Evolutionary conservation across 1,140 invertebrate species (phyloP).

Genomic region (Leptonema lineaticorne): DNA sequence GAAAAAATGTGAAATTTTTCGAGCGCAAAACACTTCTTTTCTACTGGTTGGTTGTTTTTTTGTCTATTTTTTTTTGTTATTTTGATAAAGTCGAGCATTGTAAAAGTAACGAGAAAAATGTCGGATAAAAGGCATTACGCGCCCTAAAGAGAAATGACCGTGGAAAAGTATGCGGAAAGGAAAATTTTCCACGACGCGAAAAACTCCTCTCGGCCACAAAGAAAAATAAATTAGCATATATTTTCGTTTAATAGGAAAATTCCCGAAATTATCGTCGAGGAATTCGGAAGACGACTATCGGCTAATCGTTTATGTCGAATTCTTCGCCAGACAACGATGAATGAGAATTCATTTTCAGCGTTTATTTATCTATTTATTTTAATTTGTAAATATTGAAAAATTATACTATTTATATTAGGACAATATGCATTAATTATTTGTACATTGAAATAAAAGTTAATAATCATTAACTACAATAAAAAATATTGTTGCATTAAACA

Average conservation of each 20-base stretch:
- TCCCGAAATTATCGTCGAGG: not conserved
- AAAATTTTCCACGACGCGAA: not conserved
- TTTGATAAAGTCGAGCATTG: not conserved
- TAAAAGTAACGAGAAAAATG: not conserved
- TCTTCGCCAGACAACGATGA: not conserved
- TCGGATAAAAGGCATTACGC: not conserved
- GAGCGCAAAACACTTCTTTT: too few species aligned
- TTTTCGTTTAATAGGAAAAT: conserved; percentile 17
- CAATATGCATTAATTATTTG: too few species aligned
- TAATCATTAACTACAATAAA: too few species aligned
- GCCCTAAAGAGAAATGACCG: not conserved
- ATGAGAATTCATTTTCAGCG: not conserved
- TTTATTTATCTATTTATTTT: too few species aligned
- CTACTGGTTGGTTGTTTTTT: too few species aligned
- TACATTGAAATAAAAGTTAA: too few species aligned
- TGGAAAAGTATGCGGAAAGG: not conserved
- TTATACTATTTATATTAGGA: too few species aligned
- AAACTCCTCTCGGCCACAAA: not conserved
- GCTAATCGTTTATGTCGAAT: not conserved
- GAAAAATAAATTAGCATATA: conserved; percentile 8
- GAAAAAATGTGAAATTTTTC: too few species aligned
- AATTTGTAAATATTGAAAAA: too few species aligned
- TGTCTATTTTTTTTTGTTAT: too few species aligned
- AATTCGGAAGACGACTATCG: not conserved
- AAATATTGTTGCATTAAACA: too few species aligned